Evolutionary conservation across 92 coral and sea anemone species (phyloP).

Genomic region (Epizoanthus scotinus): DNA sequence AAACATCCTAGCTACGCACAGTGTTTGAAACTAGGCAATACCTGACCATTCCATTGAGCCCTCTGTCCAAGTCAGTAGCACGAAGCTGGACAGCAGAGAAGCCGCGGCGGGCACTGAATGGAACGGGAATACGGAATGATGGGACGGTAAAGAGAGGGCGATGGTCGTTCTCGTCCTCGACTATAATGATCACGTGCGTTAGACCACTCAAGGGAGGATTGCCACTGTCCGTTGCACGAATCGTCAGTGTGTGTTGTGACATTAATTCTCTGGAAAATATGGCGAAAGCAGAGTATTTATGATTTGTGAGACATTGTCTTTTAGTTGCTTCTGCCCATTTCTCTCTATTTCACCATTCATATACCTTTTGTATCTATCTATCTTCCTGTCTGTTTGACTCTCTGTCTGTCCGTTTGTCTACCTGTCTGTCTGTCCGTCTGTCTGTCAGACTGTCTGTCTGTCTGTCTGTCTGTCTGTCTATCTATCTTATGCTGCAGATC

Average conservation of each 20-base stretch:
- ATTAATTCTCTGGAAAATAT: conserved; percentile 46
- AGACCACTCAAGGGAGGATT: conserved; percentile 63
- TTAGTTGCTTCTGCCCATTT: no score
- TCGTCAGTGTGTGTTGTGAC: conserved; percentile 72
- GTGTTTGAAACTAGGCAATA: background rate
- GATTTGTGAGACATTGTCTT: no score
- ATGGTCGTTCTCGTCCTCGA: conserved; percentile 84
- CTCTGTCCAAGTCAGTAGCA: conserved; percentile 86
- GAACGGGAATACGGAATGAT: conserved; percentile 53
- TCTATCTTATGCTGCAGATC: no score
- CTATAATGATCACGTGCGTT: conserved; percentile 71
- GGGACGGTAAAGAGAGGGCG: conserved; percentile 74
- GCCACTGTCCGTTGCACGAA: conserved; percentile 81
- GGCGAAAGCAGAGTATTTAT: background rate
- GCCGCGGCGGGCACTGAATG: conserved; percentile 64
- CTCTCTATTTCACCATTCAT: no score
- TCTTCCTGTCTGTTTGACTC: no score
- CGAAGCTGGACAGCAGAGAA: conserved; percentile 55
- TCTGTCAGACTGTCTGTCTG: no score
- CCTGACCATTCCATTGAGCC: conserved; percentile 75
- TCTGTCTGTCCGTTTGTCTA: no score
- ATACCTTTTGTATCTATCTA: no score
- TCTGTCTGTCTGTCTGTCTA: no score
- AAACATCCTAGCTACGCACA: no score
- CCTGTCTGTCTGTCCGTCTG: no score